Evolutionary conservation across 2,113 vertebrate genomes (phyloP).

Genomic region (Ardeotis arabs): DNA sequence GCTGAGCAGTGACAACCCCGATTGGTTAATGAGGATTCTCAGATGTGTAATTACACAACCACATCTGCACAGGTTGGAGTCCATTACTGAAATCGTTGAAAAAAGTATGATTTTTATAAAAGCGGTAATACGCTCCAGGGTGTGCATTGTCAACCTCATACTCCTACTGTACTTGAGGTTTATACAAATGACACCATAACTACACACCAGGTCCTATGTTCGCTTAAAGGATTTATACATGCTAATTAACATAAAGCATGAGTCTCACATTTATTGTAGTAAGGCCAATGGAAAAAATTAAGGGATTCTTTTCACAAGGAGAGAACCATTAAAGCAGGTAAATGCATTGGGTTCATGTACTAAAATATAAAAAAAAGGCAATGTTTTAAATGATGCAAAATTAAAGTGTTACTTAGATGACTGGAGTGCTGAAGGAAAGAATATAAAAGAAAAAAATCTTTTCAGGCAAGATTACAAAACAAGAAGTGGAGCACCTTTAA

Average conservation of each 20-base stretch:
- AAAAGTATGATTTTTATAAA: constrained; percentile 37
- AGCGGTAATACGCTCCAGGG: neutral
- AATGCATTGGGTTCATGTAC: neutral
- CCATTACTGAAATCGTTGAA: neutral
- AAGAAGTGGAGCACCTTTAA: neutral
- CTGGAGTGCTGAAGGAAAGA: neutral
- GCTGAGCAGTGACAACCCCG: neutral
- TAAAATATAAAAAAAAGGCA: neutral
- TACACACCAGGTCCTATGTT: neutral
- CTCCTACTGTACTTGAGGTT: neutral
- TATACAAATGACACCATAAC: neutral
- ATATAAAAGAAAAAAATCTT: neutral
- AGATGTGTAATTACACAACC: constrained; percentile 23
- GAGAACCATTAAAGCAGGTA: neutral
- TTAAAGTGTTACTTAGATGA: neutral
- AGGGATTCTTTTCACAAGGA: neutral
- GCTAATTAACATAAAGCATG: neutral
- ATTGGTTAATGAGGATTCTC: constrained; percentile 57
- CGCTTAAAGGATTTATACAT: neutral
- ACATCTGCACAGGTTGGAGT: constrained; percentile 44
- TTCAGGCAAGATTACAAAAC: neutral
- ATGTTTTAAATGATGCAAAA: neutral
- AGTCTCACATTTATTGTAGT: neutral
- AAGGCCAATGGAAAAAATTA: neutral
- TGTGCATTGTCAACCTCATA: neutral